A percentile compares a stretch with the other conserved stretches of the same genome.
Conservation (phyloP, 2,888 invertebrate genomes). For the Leptinotarsa juncta region DNA sequence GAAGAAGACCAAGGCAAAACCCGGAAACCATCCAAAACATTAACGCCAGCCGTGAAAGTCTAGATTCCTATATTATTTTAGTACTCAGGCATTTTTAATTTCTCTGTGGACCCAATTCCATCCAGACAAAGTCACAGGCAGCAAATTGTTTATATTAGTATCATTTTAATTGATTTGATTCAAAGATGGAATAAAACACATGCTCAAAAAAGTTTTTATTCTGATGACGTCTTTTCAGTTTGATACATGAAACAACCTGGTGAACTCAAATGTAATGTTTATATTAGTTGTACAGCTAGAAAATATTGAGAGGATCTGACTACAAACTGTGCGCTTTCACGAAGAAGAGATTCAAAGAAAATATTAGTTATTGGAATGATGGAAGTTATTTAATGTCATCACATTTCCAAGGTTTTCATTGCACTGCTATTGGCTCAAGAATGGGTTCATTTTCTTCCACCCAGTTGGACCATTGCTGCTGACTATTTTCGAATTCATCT, state of each 20-base stretch:
- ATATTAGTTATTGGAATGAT: constrained; percentile 1
- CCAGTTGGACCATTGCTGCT: constrained; percentile 54
- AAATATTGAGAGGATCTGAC: background rate
- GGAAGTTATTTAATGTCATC: constrained; percentile 23
- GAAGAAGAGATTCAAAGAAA: background rate
- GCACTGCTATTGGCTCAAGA: constrained; percentile 54
- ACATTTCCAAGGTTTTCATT: constrained; percentile 42
- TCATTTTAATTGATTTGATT: too few relatives aligned
- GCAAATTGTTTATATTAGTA: too few relatives aligned
- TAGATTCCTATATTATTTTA: too few relatives aligned
- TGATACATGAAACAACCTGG: background rate
- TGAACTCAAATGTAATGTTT: background rate
- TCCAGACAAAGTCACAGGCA: too few relatives aligned
- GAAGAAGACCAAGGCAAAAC: too few relatives aligned
- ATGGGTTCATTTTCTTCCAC: constrained; percentile 54
- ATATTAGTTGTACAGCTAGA: background rate
- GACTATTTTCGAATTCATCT: constrained; percentile 49
- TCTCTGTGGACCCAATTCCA: too few relatives aligned
- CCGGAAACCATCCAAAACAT: too few relatives aligned
- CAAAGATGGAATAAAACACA: background rate
- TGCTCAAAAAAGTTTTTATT: constrained; percentile 5
- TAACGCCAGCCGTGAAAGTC: too few relatives aligned
- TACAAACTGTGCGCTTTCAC: constrained; percentile 13
- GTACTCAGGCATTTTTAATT: too few relatives aligned
- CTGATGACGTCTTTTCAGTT: background rate